A percentile compares a stretch with the other conserved stretches of the same genome.
Evolutionary conservation across 2,113 vertebrate genomes (phyloP).

Genomic region (Hypomesus transpacificus): DNA sequence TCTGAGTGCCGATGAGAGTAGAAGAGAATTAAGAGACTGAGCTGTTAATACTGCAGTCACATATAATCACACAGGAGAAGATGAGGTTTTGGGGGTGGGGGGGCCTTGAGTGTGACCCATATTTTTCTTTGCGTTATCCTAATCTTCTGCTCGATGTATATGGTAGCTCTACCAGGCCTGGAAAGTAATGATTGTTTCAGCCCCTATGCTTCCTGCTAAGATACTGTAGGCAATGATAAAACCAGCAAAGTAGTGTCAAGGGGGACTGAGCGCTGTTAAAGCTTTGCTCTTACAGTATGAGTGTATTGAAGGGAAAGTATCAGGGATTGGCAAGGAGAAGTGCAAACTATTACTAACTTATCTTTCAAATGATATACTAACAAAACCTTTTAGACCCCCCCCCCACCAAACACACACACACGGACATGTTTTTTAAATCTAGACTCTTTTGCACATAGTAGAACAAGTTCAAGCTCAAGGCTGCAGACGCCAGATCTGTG

Average conservation of each 20-base stretch:
- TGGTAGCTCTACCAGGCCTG: not conserved
- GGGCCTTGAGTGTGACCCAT: slow-evolving; percentile 48
- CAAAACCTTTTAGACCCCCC: too few species aligned
- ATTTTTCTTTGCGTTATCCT: slow-evolving; percentile 23
- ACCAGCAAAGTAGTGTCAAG: too few species aligned
- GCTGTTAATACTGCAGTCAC: slow-evolving; percentile 56
- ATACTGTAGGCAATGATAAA: too few species aligned
- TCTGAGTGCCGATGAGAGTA: slow-evolving; percentile 48
- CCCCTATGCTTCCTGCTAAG: not conserved
- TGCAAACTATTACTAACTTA: too few species aligned
- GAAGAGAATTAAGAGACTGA: slow-evolving; percentile 62
- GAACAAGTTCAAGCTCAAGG: slow-evolving; percentile 65
- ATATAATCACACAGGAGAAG: slow-evolving; percentile 58
- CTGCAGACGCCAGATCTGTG: slow-evolving; percentile 35
- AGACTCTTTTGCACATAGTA: too few species aligned
- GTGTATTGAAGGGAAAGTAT: too few species aligned
- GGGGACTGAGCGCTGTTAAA: too few species aligned
- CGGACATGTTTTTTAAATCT: too few species aligned
- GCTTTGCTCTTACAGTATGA: too few species aligned
- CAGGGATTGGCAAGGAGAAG: too few species aligned
- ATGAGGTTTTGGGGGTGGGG: slow-evolving; percentile 36
- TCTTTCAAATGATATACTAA: too few species aligned
- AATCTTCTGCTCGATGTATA: slow-evolving; percentile 2
- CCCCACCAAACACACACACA: too few species aligned
- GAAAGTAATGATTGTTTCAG: not conserved